Conservation (phyloP, 2,797 vertebrate species). For the Poecilia picta region DNA sequence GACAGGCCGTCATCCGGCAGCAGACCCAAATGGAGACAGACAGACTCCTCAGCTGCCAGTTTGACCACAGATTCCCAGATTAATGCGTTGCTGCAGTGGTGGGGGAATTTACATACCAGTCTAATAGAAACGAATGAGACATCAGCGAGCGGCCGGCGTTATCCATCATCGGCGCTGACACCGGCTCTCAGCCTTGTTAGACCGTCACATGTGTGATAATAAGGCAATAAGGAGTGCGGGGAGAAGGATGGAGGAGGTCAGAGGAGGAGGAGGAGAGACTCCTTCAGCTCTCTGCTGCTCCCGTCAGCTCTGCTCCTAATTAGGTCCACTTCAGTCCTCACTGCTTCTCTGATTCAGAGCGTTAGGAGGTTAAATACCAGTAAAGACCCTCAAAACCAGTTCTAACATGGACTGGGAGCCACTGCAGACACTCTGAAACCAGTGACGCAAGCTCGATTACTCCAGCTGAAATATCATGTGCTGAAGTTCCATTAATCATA, state of each 20-base stretch:
- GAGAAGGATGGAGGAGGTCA: not conserved
- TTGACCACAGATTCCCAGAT: conserved; percentile 86
- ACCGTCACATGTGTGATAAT: conserved; percentile 86
- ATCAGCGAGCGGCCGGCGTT: conserved; percentile 85
- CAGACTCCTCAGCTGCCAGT: conserved; percentile 54
- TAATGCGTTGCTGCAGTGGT: conserved; percentile 85
- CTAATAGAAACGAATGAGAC: conserved; percentile 95
- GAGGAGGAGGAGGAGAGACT: not conserved
- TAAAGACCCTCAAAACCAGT: not conserved
- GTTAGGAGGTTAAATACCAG: not conserved
- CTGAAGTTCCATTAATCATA: too few relatives aligned
- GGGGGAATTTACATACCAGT: conserved; percentile 86
- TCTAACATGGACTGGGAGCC: not conserved
- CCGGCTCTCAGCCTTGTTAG: conserved; percentile 79
- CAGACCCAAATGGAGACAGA: conserved; percentile 46
- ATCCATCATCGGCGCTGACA: conserved; percentile 89
- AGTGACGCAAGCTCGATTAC: too few relatives aligned
- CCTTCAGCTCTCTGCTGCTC: not conserved
- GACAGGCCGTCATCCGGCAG: conserved; percentile 20
- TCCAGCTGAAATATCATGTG: too few relatives aligned
- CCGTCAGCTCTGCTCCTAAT: not conserved
- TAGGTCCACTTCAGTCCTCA: not conserved
- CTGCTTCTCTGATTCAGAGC: not conserved
- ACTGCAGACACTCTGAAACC: not conserved
- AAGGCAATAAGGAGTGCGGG: conserved; percentile 69